Base-by-base conservation (phyloP, 2,888 invertebrate species). In the Drosophila siamana region DNA sequence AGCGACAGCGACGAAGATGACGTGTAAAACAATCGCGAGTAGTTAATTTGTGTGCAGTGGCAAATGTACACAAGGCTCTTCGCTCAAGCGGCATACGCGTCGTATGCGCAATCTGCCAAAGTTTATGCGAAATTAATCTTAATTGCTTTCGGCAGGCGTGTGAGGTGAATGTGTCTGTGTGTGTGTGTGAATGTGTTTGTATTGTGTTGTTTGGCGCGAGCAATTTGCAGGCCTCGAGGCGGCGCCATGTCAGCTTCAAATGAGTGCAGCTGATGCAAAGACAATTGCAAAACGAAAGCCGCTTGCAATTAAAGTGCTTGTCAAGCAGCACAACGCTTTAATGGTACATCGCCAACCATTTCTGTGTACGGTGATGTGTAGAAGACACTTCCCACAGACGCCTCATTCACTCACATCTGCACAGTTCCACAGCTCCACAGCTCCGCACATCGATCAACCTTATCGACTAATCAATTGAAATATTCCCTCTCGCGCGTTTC, bases 391-490 rank as follows among this genome's bases (percentile, higher is more conserved):
- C n/a, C n/a, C n/a, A n/a, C n/a, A n/a, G n/a, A n/a, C n/a, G n/a
- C n/a, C n/a, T n/a, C n/a, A n/a, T n/a, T n/a, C n/a, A n/a, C n/a
- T n/a, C n/a, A n/a, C n/a, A n/a, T n/a, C n/a, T n/a, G n/a, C n/a
- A n/a, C n/a, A n/a, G n/a, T n/a, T n/a, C n/a, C n/a, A n/a, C n/a
- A n/a, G n/a, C n/a, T n/a, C n/a, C n/a, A n/a, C n/a, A n/a, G n/a
- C n/a, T n/a, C n/a, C 24, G 4, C 26, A 26, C 78, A 78, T 85
- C 79, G 68, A 79, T 82, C 80, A 82, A 79, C 66, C 65, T 65
- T 75, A 79, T 79, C 76, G 86, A 69, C 66, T 72, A 85, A 82
- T 86, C 83, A 86, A 86, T 80, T 72, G 83, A 69, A 64, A 59
- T 47, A 59, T 47, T 66, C 4, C 19, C 3, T 19, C 19, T 3